phyloP scores from a whole-genome alignment of 1,140 invertebrate genomes.

The Meloidogyne chitwoodi region DNA sequence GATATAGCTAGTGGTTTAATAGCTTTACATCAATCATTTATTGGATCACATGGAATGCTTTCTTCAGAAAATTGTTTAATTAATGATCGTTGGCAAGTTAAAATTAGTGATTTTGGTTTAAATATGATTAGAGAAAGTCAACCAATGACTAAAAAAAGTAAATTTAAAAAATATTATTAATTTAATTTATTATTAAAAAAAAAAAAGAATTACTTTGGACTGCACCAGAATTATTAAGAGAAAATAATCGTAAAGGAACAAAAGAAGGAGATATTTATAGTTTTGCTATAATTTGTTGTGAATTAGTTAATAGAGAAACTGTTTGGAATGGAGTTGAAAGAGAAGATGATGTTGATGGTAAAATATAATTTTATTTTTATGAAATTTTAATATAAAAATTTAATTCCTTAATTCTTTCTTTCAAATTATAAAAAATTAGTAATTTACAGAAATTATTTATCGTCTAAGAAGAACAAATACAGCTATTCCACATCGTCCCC shows the following conservation, averaged over 20 bases:
- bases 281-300: constrained; percentile 55
- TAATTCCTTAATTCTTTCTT: too few relatives aligned
- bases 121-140: neutral
- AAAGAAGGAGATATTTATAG: constrained; percentile 48
- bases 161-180: neutral
- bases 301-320: constrained; percentile 63
- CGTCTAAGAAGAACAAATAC: neutral
- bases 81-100: constrained; percentile 13
- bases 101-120: constrained; percentile 4
- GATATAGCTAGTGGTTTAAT: constrained; percentile 73
- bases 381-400: too few relatives aligned
- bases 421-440: neutral
- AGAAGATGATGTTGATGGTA: constrained; percentile 42
- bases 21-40: neutral
- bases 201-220: neutral
- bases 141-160: neutral
- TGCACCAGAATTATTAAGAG: constrained; percentile 5
- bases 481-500: neutral
- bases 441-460: neutral
- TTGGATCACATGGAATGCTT: neutral
- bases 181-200: too few relatives aligned
- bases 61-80: neutral
- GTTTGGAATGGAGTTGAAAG: constrained; percentile 44
- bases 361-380: too few relatives aligned
- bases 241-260: neutral